These are phyloP conservation scores for Steinernema khuongi DNA, from an alignment of 1,140 invertebrate genomes.

Conservation along the genomic window DNA sequence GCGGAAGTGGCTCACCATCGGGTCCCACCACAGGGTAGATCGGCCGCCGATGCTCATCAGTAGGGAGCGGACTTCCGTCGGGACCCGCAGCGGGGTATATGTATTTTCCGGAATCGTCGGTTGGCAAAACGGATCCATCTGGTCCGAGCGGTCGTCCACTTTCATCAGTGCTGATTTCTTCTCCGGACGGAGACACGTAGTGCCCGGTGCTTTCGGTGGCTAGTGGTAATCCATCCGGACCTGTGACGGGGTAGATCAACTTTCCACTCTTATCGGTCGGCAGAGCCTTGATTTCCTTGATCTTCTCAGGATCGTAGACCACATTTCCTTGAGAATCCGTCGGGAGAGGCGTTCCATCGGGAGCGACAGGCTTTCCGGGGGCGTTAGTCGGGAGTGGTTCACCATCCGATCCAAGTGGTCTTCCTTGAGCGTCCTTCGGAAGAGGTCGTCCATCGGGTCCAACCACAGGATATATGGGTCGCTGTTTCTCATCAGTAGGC, in stretches of 20 bases:
- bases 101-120: slow-evolving; percentile 13
- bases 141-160: slow-evolving; percentile 10
- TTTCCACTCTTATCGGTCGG: slow-evolving; percentile 38
- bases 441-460: slow-evolving; percentile 27
- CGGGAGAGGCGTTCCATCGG: slow-evolving; percentile 29
- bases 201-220: slow-evolving; percentile 23
- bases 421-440: slow-evolving; percentile 28
- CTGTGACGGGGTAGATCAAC: slow-evolving; percentile 20
- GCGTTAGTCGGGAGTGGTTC: slow-evolving; percentile 24
- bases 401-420: slow-evolving; percentile 24
- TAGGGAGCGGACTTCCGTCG: slow-evolving; percentile 23
- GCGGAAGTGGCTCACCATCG: slow-evolving; percentile 22
- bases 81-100: slow-evolving; percentile 3
- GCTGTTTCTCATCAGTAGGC: slow-evolving; percentile 17
- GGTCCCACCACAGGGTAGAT: slow-evolving; percentile 20
- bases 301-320: slow-evolving; percentile 4
- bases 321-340: slow-evolving; percentile 22
- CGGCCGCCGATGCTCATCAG: slow-evolving; percentile 17
- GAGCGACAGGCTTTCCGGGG: slow-evolving; percentile 20
- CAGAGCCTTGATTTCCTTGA: slow-evolving; percentile 33
- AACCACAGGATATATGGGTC: slow-evolving; percentile 23
- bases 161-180: slow-evolving; percentile 12
- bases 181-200: neutral
- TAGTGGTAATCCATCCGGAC: slow-evolving; percentile 35
- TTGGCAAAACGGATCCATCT: slow-evolving; percentile 16